phyloP scores from a whole-genome alignment of 1,140 invertebrate genomes.

The Macrostomum lignano region DNA sequence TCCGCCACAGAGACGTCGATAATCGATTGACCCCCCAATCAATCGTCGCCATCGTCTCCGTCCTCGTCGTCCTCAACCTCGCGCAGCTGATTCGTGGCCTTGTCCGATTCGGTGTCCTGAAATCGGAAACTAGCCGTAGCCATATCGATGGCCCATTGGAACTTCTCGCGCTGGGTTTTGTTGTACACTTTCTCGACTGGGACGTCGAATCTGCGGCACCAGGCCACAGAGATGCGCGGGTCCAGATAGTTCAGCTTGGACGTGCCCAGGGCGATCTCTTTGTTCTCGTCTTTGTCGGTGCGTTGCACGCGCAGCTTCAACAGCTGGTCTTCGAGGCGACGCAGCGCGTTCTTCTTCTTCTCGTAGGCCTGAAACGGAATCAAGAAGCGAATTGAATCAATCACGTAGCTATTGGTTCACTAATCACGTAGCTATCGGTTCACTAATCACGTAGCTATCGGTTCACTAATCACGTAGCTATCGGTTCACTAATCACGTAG shows the following conservation, averaged over 20 bases:
- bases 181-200: slow-evolving; percentile 97
- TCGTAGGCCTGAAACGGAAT: too few relatives aligned
- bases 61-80: slow-evolving; percentile 1
- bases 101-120: slow-evolving; percentile 2
- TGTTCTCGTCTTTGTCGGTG: slow-evolving; percentile 89
- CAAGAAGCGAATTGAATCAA: too few relatives aligned
- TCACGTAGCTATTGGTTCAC: too few relatives aligned
- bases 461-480: too few relatives aligned
- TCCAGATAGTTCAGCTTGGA: slow-evolving; percentile 97
- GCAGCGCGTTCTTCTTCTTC: slow-evolving; percentile 63
- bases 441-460: too few relatives aligned
- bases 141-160: slow-evolving; percentile 99
- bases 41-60: slow-evolving; percentile 2
- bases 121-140: slow-evolving; percentile 50
- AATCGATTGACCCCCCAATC: too few relatives aligned
- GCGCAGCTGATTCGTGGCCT: slow-evolving; percentile 1
- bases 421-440: too few relatives aligned
- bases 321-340: slow-evolving; percentile 59
- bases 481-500: too few relatives aligned
- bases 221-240: slow-evolving; percentile 55
- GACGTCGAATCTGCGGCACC: slow-evolving; percentile 83
- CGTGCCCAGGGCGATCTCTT: slow-evolving; percentile 88
- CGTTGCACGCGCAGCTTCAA: slow-evolving; percentile 75
- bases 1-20: too few relatives aligned
- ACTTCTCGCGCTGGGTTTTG: slow-evolving; percentile 94